Evolutionary conservation across 2,888 invertebrate genomes (phyloP), one percentile per base, ranked within the genome.

Genomic region (Dastarcus helophoroides): DNA sequence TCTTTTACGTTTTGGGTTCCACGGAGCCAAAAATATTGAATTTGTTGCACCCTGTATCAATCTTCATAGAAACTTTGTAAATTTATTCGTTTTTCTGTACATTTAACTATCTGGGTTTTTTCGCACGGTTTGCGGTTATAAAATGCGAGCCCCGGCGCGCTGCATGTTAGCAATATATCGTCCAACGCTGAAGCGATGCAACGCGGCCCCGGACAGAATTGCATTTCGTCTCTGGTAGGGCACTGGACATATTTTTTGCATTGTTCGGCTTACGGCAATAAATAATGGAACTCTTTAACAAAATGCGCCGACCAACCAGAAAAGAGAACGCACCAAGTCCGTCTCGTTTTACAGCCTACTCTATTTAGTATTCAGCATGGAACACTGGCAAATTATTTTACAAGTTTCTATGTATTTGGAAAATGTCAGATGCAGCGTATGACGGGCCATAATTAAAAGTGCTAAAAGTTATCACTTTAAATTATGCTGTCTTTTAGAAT

Each of bases 211-310:
- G n/a, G n/a, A 36, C 42, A 48, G 53, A 47, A 55, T 54, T 56
- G 56, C 55, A 56, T 51, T 54, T 52, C 41, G 52, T 54, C 52
- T 50, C 54, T 50, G 53, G 52, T 51, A 50, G 53, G 50, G 54
- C 53, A 50, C 44, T 48, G 54, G 54, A 55, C 55, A 56, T 58
- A 57, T 56, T 57, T 56, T 57, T 56, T 54, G 51, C 51, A 53
- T 53, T 53, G 53, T 56, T 52, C 51, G 38, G 46, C 44, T 51
- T 47, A 41, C 44, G 52, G 55, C 54, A 50, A 57, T 56, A 56
- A 58, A 58, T 60, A 60, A 60, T 58, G 55, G 54, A 56, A 51
- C 56, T 56, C 57, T 56, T 58, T 54, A 54, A 56, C 55, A 55
- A 54, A 54, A 52, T 55, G 52, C 54, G 52, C 48, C 47, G 46